Evolutionary conservation across 1,140 invertebrate genomes (phyloP), one percentile per base, ranked within the genome.

Genomic region (Callitettix versicolor): DNA sequence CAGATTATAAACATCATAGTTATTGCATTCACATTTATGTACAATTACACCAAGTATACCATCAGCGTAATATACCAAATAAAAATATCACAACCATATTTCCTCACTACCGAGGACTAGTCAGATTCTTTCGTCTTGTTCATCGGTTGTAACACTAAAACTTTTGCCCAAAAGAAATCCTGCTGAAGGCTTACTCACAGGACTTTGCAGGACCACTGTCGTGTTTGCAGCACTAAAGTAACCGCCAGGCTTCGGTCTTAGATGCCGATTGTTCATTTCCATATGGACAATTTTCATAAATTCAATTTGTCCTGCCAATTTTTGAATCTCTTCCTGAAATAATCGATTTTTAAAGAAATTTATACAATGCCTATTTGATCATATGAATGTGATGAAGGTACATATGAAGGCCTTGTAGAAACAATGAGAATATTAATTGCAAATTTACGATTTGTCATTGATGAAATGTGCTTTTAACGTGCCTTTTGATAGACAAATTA

Each of bases 251-350:
- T 88, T 86, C 41, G 86, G 85, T 62, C 88, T 86, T 53, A 92
- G 68, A 67, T 93, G 90, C 15, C 88, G 74, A 69, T 93, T 93
- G 69, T 91, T 88, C 71, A 89, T 82, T 67, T 91, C 85, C 90
- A 93, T 92, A 60, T 91, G 86, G 7, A 91, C 87, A 64, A 91
- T 91, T 70, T 90, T 91, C 85, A 92, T 89, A 65, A 89, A 88
- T 67, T 93, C 89, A 59, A 93, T 91, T 70, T 92, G 88, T 11
- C 87, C 85, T 0, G 90, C 89, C 57, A 93, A 68, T 65, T 91
- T 92, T 62, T 92, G 89, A 15, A 93, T 82, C 72, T 93, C 88
- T 66, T 92, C 88, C 86, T 90, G 66, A 49, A 34, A 49, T 2
- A 30, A n/a, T n/a, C n/a, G n/a, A n/a, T n/a, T n/a, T n/a, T n/a